Base-by-base conservation (phyloP, 1,140 invertebrate genomes). In the Brachionus plicatilis region DNA sequence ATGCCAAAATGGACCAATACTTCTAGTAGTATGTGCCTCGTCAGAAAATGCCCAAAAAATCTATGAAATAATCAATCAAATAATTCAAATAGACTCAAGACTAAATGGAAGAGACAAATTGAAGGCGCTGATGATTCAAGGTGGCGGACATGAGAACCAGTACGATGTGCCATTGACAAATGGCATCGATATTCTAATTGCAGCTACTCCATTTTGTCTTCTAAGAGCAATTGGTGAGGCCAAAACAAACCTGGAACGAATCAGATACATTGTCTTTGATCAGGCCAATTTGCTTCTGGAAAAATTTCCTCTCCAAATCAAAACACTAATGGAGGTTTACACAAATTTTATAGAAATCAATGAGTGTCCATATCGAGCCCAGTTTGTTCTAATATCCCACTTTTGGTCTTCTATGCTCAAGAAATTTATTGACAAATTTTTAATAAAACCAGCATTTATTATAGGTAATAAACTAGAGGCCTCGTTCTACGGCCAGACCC, bases 181-280 rank as follows among this genome's bases (percentile, higher is more conserved):
- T 47, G 79, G 79, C 41, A 20, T 60, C 41, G 79, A 82, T 41
- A 41, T 82, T 65, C 14, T 82, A 14, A 82, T 82, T 14, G 37
- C 53, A 41, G 79, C 79, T 12, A 82, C 79, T 37, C 79, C 79
- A n/a, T 82, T 82, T 82, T 82, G 79, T 68, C 27, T 82, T 1
- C 41, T 82, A 2, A 60, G 53, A 82, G 65, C 65, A 8, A 20
- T 82, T 41, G 79, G 79, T 29, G 17, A 9, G 24, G 20, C 79
- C 7, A 82, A 82, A 17, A 82, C 79, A 45, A 82, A 82, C 60
- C 43, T 82, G 3, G 53, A 82, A 60, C 14, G 79, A n/a, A 24
- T 82, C 8, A 65, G 29, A 45, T 82, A 82, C n/a, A 27, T 82
- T 20, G 50, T 65, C 6, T 68, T 82, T 43, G 53, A 82, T 20